Evolutionary conservation across 2,888 invertebrate genomes (phyloP).

Genomic region (Neuroscelio doddi): DNA sequence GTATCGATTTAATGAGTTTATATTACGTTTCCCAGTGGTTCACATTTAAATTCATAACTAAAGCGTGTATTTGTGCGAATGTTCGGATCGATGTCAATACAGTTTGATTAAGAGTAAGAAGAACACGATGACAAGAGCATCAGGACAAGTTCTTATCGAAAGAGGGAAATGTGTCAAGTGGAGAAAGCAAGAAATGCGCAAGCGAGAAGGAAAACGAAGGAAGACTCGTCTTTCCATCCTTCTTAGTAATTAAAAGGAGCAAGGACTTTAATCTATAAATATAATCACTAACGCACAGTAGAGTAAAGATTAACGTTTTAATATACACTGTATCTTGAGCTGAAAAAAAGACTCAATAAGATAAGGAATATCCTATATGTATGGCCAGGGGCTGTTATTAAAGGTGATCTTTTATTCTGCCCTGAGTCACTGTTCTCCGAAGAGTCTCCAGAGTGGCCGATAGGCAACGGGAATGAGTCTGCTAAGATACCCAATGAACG

Average conservation of each 20-base stretch:
- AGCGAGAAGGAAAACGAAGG: constrained; percentile 5
- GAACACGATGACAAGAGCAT: constrained; percentile 15
- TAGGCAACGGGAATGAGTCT: constrained; percentile 19
- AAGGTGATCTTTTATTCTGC: constrained; percentile 46
- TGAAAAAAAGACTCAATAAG: constrained; percentile 23
- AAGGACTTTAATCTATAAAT: constrained; percentile 1
- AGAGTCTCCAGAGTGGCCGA: constrained; percentile 22
- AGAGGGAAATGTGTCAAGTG: constrained; percentile 8
- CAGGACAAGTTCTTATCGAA: constrained; percentile 3
- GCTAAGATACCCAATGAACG: constrained; percentile 19
- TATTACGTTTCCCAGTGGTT: too few relatives aligned
- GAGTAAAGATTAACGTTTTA: constrained; percentile 66
- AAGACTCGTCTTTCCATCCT: constrained; percentile 3
- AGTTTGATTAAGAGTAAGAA: not conserved
- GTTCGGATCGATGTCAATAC: too few relatives aligned
- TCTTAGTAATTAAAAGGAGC: constrained; percentile 1
- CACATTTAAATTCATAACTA: too few relatives aligned
- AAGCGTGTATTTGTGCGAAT: too few relatives aligned
- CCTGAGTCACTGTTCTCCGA: constrained; percentile 32
- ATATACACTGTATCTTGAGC: constrained; percentile 56
- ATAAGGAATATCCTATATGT: constrained; percentile 20
- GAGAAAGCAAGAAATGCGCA: constrained; percentile 5
- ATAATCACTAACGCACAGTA: constrained; percentile 60
- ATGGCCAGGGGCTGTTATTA: constrained; percentile 45
- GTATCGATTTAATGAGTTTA: not conserved